phyloP scores from a whole-genome alignment of 2,113 vertebrate species.

The Cyanoliseus patagonus region DNA sequence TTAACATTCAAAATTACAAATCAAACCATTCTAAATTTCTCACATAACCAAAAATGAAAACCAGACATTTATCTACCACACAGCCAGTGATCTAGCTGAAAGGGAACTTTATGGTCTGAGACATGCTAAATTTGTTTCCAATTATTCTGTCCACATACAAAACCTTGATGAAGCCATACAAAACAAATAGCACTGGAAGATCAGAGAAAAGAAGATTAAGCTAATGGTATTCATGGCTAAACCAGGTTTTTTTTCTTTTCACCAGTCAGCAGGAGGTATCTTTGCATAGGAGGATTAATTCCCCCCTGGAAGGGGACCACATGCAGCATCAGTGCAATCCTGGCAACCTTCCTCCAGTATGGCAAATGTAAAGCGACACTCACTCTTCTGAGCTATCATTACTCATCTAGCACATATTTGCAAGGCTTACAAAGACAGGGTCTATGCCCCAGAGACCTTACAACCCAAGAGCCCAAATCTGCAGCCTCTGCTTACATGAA shows the following conservation, averaged over 20 bases:
- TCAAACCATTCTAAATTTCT: slow-evolving; percentile 71
- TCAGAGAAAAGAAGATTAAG: slow-evolving; percentile 56
- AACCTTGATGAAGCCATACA: slow-evolving; percentile 67
- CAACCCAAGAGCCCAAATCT: neutral
- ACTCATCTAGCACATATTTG: slow-evolving; percentile 17
- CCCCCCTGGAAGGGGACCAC: slow-evolving; percentile 47
- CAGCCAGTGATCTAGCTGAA: slow-evolving; percentile 44
- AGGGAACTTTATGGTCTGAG: slow-evolving; percentile 62
- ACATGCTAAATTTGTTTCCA: slow-evolving; percentile 77
- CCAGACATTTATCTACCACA: slow-evolving; percentile 72
- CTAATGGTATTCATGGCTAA: slow-evolving; percentile 9
- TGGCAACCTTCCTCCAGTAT: slow-evolving; percentile 45
- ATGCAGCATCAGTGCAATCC: slow-evolving; percentile 50
- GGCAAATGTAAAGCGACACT: slow-evolving; percentile 57
- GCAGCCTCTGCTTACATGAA: neutral
- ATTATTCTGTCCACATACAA: slow-evolving; percentile 70
- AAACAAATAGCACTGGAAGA: slow-evolving; percentile 47
- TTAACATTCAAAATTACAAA: slow-evolving; percentile 72
- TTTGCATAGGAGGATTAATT: slow-evolving; percentile 41
- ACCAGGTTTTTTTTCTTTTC: neutral
- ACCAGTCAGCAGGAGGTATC: slow-evolving; percentile 52
- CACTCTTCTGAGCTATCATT: slow-evolving; percentile 10
- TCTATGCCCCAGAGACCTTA: slow-evolving; percentile 20
- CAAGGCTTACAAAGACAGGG: neutral
- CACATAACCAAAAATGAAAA: slow-evolving; percentile 77